phyloP scores from a whole-genome alignment of 1,140 invertebrate genomes.

The Adelges cooleyi region DNA sequence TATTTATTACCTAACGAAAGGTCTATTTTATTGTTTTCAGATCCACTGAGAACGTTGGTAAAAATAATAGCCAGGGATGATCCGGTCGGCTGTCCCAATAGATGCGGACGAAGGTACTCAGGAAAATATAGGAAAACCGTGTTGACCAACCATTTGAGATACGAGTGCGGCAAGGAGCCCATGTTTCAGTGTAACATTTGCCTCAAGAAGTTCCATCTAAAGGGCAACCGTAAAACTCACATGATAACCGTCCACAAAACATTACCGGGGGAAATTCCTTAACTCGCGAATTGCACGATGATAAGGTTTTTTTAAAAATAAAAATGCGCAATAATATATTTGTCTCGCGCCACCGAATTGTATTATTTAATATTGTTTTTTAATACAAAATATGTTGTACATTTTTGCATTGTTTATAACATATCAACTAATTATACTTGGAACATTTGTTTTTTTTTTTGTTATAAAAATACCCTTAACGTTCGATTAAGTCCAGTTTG shows the following conservation, averaged over 20 bases:
- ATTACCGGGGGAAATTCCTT: background rate
- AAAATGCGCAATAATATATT: too few relatives aligned
- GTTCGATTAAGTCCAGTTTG: too few relatives aligned
- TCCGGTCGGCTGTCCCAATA: constrained; percentile 25
- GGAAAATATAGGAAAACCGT: constrained; percentile 44
- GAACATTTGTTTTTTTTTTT: too few relatives aligned
- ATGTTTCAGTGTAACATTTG: constrained; percentile 52
- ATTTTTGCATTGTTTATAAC: too few relatives aligned
- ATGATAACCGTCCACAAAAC: constrained; percentile 33
- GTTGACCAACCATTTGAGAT: constrained; percentile 45
- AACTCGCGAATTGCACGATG: too few relatives aligned
- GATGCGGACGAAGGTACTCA: constrained; percentile 36
- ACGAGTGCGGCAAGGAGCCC: constrained; percentile 45
- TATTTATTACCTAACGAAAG: too few relatives aligned
- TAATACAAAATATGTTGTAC: background rate
- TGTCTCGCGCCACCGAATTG: too few relatives aligned
- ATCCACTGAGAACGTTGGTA: background rate
- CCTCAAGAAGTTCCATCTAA: constrained; percentile 60
- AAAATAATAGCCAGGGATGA: background rate
- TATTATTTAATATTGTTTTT: background rate
- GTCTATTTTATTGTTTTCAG: background rate
- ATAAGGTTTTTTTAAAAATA: too few relatives aligned
- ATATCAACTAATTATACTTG: too few relatives aligned
- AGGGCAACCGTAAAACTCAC: constrained; percentile 44
- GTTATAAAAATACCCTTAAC: too few relatives aligned